A percentile compares a stretch with the other conserved stretches of the same genome.
These are phyloP conservation scores for Lasioglossum baleicum DNA, from an alignment of 1,140 invertebrate genomes.

Conservation along the genomic window DNA sequence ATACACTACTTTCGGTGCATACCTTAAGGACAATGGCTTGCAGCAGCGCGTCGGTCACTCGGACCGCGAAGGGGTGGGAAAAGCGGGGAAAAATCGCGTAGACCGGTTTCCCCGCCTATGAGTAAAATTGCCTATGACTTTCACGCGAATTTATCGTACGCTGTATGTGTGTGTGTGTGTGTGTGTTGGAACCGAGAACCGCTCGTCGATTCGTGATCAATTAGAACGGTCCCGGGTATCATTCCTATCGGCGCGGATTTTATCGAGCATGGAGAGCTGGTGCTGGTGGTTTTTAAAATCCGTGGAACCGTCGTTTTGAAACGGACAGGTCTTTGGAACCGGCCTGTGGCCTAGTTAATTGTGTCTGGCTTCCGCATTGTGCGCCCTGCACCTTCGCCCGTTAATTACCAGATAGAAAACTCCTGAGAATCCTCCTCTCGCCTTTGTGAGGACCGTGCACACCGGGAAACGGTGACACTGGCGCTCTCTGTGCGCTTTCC, in stretches of 20 bases:
- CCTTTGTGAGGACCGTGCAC: constrained; percentile 17
- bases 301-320: neutral
- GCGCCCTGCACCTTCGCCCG: constrained; percentile 7
- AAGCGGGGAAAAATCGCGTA: constrained; percentile 9
- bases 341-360: constrained; percentile 31
- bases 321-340: neutral
- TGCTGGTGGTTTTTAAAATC: neutral
- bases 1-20: no score
- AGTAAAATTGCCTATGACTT: constrained; percentile 48
- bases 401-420: constrained; percentile 48
- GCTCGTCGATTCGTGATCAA: constrained; percentile 37
- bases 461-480: constrained; percentile 43
- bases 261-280: neutral
- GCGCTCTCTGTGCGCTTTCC: neutral
- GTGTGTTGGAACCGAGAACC: constrained; percentile 23
- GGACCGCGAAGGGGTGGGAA: neutral
- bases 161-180: neutral
- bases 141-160: constrained; percentile 52
- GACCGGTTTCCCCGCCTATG: constrained; percentile 55
- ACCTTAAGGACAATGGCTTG: no score
- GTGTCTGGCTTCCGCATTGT: constrained; percentile 46
- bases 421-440: constrained; percentile 50
- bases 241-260: constrained; percentile 6
- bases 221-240: constrained; percentile 24
- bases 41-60: no score